Base-by-base conservation (phyloP, 2,113 vertebrate genomes). In the Coreoperca whiteheadi region DNA sequence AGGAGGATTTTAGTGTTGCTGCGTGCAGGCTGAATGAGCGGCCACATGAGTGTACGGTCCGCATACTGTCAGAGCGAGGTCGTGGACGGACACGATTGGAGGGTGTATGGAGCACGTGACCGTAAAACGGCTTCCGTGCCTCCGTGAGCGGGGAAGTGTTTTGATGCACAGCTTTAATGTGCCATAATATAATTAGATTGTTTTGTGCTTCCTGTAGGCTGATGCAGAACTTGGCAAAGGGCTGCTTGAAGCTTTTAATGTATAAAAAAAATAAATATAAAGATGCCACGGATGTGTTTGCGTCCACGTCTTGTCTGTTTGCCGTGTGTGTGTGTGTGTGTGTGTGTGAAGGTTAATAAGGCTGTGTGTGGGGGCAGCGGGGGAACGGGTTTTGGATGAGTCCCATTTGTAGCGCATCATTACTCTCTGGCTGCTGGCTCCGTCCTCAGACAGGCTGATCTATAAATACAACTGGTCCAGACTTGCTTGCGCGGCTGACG, bases 371-470 rank as follows among this genome's bases (percentile, higher is more conserved):
- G 63, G 56, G 82, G 66, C 68, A 54, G 56, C 25, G 56, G 68
- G 68, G 59, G 78, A 88, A 92, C 32, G 81, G 83, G 83, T 80
- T 92, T 91, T 83, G 84, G 84, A 85, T 89, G 91, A 85, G 91
- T 81, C 86, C 84, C 91, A 91, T 92, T 89, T 88, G 86, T 15
- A 56, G 84, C 56, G 69, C 86, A 85, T 92, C 91, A 92, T 89
- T 92, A 89, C 86, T 86, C 74, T 30, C 61, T 57, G 77, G 80
- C 88, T 89, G 51, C 57, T 32, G 81, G 86, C 84, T 86, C 54
- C 41, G 6, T 79, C 81, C 79, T 83, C 87, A 75, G 81, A 86
- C 54, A 65, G 66, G 61, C 85, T 86, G 77, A 87, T 88, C 88
- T 87, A 90, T 92, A 90, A 90, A 90, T 86, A 92, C 85, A 28